phyloP scores from a whole-genome alignment of 2,888 invertebrate species.

The Belgica antarctica region DNA sequence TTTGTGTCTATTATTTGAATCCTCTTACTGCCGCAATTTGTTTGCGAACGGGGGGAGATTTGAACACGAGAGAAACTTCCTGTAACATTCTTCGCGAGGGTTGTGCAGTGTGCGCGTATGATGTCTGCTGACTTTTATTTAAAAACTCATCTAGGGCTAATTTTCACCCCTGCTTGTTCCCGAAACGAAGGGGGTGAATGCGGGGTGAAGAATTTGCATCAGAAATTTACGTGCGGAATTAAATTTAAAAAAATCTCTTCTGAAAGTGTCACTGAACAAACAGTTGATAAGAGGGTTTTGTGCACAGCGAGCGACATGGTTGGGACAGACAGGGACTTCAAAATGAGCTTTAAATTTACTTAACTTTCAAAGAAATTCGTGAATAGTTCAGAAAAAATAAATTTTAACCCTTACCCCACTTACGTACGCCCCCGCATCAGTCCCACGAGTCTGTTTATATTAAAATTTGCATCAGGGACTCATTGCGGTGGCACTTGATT shows the following conservation, averaged over 20 bases:
- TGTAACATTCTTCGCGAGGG: constrained; percentile 7
- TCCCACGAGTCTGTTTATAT: constrained; percentile 40
- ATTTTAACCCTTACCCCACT: no score
- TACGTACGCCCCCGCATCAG: no score
- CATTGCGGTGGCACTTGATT: constrained; percentile 32
- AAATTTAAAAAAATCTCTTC: constrained; percentile 27
- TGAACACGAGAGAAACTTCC: background rate
- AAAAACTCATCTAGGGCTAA: constrained; percentile 33
- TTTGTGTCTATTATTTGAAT: constrained; percentile 44
- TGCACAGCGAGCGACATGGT: constrained; percentile 18
- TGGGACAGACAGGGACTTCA: no score
- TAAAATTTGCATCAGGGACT: constrained; percentile 36
- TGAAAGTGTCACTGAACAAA: constrained; percentile 45
- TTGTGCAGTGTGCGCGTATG: background rate
- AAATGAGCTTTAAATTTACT: no score
- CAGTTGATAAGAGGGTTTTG: constrained; percentile 44
- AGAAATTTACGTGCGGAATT: background rate
- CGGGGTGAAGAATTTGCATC: constrained; percentile 25
- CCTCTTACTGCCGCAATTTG: constrained; percentile 43
- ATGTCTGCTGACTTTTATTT: constrained; percentile 32
- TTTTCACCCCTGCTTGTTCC: constrained; percentile 19
- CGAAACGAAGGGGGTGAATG: background rate
- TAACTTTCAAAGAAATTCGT: no score
- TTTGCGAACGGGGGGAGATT: background rate
- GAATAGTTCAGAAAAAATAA: no score